Base-by-base conservation (phyloP, 2,888 invertebrate genomes). In the Hypomecis atomaria region DNA sequence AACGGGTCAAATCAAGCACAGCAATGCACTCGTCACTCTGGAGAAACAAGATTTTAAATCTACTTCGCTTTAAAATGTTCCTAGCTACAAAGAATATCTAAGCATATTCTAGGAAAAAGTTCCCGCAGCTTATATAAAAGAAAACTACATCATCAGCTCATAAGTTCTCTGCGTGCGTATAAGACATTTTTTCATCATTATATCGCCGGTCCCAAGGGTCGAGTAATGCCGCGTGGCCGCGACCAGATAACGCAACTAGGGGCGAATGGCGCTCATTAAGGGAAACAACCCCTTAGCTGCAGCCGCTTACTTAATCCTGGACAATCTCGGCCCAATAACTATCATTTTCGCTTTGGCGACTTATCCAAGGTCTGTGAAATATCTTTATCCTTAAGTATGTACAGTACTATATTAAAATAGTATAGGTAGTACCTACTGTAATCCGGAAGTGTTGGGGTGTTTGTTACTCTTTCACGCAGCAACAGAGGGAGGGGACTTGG, bases 221-320 rank as follows among this genome's bases (percentile, higher is more conserved):
- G 48, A 38, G 53, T 57, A 56, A 60, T 58, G n/a, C 45, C 34
- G 43, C 23, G 45, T 48, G 59, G 59, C 40, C 59, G 53, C 11
- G 11, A 45, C 44, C 36, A 57, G 65, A 65, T 71, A 68, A 67
- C 68, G 54, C 23, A 59, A 62, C 54, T 9, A 62, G 66, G 64
- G 64, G 63, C 48, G 42, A 62, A 47, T 45, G 58, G 55, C 65
- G 64, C 65, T 68, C 62, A 69, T 68, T 67, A 70, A 53, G 50
- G 62, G 43, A 52, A 65, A 67, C 63, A 69, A 71, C 69, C 67
- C 71, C 62, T 71, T 70, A 45, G 42, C 42, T 66, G 59, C 62
- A 59, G 65, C 65, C 64, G 60, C 45, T 69, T 71, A 67, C 67
- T 63, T 62, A 60, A 56, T 62, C 59, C 45, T 50, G 36, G 40